Base-by-base conservation (phyloP, 2,797 vertebrate genomes). In the Neomorphus geoffroyi region DNA sequence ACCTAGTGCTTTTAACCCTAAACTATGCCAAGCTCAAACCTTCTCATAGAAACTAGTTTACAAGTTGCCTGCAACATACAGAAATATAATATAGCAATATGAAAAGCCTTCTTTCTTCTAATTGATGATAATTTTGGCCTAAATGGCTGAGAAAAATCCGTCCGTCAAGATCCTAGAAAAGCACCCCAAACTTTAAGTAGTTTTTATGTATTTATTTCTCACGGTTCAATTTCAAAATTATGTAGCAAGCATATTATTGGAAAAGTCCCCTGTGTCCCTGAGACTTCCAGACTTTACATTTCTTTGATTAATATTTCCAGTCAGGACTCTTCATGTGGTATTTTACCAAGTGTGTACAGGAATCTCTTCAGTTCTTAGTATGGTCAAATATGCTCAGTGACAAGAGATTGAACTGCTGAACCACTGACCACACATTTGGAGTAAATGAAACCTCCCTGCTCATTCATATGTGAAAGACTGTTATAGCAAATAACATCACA, bases 101-200 rank as follows among this genome's bases (percentile, higher is more conserved):
- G 14, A 86, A 92, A 82, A 80, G 26, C 3, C 2, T 17, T 27
- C 5, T 46, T 33, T 85, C 35, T 65, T 83, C 13, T 71, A 83
- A 45, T n/a, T 26, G 23, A 9, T 66, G 56, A n/a, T 33, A 46
- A 18, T 64, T 80, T 67, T 80, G 41, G 4, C 17, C 15, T 39
- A 54, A 58, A 45, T 51, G 37, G 9, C 4, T 66, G 37, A 65
- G 14, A 54, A 89, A 91, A 89, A 58, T 43, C 2, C n/a, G 3
- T 39, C 39, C 3, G 3, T 24, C 26, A 67, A 54, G 28, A 26
- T 53, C 13, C 39, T 58, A 56, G 16, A 28, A 35, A 66, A 43
- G 35, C 35, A 30, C 46, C 21, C 46, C 10, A 30, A 30, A 3
- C 5, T 28, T 1, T n/a, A 67, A 60, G 16, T 2, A 4, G 0